These are phyloP conservation scores for Sycophaga agraensis DNA, from an alignment of 1,140 invertebrate species.

Conservation along the genomic window DNA sequence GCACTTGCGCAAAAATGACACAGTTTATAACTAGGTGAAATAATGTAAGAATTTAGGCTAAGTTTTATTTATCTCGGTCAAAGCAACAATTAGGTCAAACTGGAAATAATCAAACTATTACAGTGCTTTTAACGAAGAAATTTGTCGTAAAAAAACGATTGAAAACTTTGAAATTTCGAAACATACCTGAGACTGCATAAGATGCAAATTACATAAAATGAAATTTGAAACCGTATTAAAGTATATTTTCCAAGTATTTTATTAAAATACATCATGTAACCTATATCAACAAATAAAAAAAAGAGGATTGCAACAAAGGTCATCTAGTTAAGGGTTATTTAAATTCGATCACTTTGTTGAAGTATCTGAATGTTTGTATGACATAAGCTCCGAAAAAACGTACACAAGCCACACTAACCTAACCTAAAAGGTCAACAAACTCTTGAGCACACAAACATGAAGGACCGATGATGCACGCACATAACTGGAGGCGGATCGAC, in stretches of 20 bases:
- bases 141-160: background rate
- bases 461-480: no score
- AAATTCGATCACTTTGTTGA: no score
- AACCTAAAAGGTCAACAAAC: conserved; percentile 26
- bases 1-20: no score
- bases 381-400: background rate
- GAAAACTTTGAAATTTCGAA: background rate
- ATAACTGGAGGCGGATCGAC: no score
- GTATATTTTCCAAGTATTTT: background rate
- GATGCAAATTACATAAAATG: conserved; percentile 8
- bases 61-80: background rate
- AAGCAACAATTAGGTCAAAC: background rate
- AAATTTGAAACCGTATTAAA: conserved; percentile 11
- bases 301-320: no score
- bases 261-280: background rate
- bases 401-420: background rate
- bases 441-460: background rate
- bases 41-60: background rate
- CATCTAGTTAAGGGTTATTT: no score
- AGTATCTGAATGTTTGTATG: no score
- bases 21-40: no score
- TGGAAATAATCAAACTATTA: no score
- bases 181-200: background rate
- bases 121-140: background rate
- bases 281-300: background rate